Evolutionary conservation across 2,888 invertebrate species (phyloP).

Genomic region (Yponomeuta malinellus): DNA sequence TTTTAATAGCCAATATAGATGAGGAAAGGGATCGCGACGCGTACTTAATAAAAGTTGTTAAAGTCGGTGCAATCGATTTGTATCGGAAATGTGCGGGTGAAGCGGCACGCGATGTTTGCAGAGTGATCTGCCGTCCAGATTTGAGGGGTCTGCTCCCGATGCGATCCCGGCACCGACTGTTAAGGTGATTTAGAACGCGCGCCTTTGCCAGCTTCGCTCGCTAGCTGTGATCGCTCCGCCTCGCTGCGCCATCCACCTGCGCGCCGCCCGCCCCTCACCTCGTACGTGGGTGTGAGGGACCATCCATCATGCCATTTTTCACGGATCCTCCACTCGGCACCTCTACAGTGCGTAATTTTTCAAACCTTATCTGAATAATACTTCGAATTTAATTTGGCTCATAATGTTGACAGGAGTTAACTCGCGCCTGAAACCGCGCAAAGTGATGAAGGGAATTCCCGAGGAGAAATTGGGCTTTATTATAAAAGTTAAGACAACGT

Average conservation of each 20-base stretch:
- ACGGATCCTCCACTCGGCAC: slow-evolving; percentile 8
- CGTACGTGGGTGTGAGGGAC: neutral
- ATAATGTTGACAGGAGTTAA: neutral
- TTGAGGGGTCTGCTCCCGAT: neutral
- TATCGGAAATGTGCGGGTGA: neutral
- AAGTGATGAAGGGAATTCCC: no score
- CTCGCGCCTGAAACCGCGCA: no score
- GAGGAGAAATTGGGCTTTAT: no score
- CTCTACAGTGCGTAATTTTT: slow-evolving; percentile 13
- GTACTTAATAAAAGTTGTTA: neutral
- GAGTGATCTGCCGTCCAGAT: neutral
- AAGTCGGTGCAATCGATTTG: neutral
- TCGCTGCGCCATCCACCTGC: neutral
- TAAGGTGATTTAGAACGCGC: neutral
- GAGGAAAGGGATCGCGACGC: neutral
- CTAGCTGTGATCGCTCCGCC: neutral
- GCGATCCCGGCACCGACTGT: neutral
- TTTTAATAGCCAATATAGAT: neutral
- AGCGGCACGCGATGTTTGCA: neutral
- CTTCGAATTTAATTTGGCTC: neutral
- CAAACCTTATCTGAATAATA: slow-evolving; percentile 8
- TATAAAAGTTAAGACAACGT: no score
- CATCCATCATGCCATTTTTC: slow-evolving; percentile 16
- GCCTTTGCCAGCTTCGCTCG: neutral
- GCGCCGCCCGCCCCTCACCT: neutral